These are phyloP conservation scores for Rhinichthys osculus DNA, from an alignment of 2,797 vertebrate species.

Conservation along the genomic window DNA sequence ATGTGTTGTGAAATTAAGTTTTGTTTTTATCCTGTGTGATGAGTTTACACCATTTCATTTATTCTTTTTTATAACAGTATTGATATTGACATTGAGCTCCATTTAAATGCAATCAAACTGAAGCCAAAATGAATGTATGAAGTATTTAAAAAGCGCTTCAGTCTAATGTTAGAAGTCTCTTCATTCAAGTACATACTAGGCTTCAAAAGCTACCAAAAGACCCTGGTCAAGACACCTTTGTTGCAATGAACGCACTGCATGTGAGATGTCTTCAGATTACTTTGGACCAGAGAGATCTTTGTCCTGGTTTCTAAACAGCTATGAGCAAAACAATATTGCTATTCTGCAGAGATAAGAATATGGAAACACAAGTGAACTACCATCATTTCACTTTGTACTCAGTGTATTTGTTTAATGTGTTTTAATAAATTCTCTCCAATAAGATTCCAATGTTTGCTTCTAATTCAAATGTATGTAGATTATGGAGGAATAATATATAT, in stretches of 20 bases:
- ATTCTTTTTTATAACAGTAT: constrained; percentile 68
- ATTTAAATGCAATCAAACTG: constrained; percentile 87
- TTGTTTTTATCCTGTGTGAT: constrained; percentile 40
- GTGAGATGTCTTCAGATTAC: constrained; percentile 74
- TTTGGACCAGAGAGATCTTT: constrained; percentile 61
- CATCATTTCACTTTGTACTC: constrained; percentile 87
- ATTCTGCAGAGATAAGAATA: constrained; percentile 76
- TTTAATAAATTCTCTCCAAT: constrained; percentile 96
- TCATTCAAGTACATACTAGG: constrained; percentile 79
- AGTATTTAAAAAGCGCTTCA: constrained; percentile 80
- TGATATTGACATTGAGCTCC: constrained; percentile 68
- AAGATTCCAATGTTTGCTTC: constrained; percentile 61
- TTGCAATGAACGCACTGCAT: constrained; percentile 79
- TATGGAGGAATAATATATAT: background rate
- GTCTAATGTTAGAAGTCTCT: constrained; percentile 84
- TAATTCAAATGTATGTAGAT: background rate
- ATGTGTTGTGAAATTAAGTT: constrained; percentile 50
- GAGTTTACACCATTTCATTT: constrained; percentile 59
- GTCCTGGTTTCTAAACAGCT: constrained; percentile 60
- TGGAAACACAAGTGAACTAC: constrained; percentile 73
- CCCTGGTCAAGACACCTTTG: constrained; percentile 76
- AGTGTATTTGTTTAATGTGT: constrained; percentile 94
- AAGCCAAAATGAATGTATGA: constrained; percentile 84
- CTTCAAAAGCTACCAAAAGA: constrained; percentile 84
- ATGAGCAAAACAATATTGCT: constrained; percentile 75